A percentile compares a stretch with the other conserved stretches of the same genome.
phyloP scores from a whole-genome alignment of 2,888 invertebrate species.

The Fragum sueziense region DNA sequence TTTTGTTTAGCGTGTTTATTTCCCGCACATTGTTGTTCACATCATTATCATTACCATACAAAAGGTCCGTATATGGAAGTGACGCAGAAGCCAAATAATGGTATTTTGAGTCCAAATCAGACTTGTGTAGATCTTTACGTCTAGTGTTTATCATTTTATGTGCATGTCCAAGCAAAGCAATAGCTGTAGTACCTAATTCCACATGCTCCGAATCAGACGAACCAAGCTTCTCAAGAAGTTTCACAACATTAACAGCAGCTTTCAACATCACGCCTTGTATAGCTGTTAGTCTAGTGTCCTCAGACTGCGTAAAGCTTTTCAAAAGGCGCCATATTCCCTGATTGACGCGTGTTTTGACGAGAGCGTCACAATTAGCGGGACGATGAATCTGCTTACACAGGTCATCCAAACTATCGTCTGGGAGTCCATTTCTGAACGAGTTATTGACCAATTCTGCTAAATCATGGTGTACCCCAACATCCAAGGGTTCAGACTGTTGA shows the following conservation, averaged over 20 bases:
- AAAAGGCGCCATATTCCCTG: conserved; percentile 34
- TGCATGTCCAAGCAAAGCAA: conserved; percentile 28
- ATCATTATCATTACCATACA: conserved; percentile 39
- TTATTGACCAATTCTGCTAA: conserved; percentile 15
- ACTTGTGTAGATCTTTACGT: conserved; percentile 28
- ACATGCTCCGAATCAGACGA: background rate
- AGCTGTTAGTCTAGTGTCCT: conserved; percentile 14
- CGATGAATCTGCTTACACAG: conserved; percentile 3
- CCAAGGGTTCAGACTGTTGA: background rate
- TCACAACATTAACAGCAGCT: conserved; percentile 19
- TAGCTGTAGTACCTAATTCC: conserved; percentile 13
- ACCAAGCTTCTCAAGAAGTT: conserved; percentile 18
- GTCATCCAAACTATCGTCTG: conserved; percentile 19
- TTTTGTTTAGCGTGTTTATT: conserved; percentile 34
- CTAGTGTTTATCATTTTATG: conserved; percentile 34
- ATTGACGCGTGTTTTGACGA: conserved; percentile 24
- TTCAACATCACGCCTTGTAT: conserved; percentile 22
- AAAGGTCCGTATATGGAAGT: conserved; percentile 31
- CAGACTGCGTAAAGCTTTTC: conserved; percentile 26
- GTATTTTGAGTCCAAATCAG: conserved; percentile 35
- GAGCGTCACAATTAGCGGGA: conserved; percentile 17
- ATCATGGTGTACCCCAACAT: conserved; percentile 8
- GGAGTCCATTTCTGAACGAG: conserved; percentile 26
- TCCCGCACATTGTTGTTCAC: conserved; percentile 38
- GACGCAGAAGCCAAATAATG: conserved; percentile 35